Conservation (phyloP, 2,797 vertebrate species). For the Sphaeramia orbicularis region DNA sequence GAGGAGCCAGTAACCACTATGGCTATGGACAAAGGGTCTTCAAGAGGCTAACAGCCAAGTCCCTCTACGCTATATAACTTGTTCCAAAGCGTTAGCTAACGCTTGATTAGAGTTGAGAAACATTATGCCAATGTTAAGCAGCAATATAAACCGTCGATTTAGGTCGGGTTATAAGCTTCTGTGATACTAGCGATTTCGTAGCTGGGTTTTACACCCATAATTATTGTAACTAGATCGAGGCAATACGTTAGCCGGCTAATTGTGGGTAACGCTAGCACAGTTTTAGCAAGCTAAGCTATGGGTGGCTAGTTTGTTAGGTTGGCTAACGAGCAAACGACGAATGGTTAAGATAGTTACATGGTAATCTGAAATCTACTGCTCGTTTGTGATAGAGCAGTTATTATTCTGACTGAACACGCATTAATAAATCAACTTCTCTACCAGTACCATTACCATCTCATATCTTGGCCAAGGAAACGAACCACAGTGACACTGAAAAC, state of each 20-base stretch:
- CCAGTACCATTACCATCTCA: background rate
- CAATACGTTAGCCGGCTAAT: constrained; percentile 26
- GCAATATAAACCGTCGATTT: background rate
- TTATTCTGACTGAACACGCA: rapidly evolving
- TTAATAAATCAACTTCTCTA: background rate
- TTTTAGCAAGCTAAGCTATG: constrained; percentile 72
- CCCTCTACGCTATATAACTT: constrained; percentile 53
- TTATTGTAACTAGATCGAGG: background rate
- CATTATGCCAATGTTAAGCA: background rate
- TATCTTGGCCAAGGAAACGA: constrained; percentile 40
- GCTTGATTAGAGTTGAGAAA: constrained; percentile 4
- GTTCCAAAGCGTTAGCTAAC: constrained; percentile 25
- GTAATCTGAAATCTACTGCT: background rate
- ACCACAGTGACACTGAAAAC: constrained; percentile 47
- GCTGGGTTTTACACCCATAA: background rate
- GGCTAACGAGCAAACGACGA: constrained; percentile 57
- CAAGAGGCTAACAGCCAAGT: constrained; percentile 65
- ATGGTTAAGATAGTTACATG: background rate
- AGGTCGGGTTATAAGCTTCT: rapidly evolving
- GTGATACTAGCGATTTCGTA: background rate
- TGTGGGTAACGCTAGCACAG: constrained; percentile 58
- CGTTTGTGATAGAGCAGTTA: rapidly evolving
- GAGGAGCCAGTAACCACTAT: constrained; percentile 58
- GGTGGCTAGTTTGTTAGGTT: constrained; percentile 75
- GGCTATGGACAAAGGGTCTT: constrained; percentile 82